Evolutionary conservation across 2,797 vertebrate species (phyloP), one percentile per base, ranked within the genome.

Genomic region (Orestias chungarensis): DNA sequence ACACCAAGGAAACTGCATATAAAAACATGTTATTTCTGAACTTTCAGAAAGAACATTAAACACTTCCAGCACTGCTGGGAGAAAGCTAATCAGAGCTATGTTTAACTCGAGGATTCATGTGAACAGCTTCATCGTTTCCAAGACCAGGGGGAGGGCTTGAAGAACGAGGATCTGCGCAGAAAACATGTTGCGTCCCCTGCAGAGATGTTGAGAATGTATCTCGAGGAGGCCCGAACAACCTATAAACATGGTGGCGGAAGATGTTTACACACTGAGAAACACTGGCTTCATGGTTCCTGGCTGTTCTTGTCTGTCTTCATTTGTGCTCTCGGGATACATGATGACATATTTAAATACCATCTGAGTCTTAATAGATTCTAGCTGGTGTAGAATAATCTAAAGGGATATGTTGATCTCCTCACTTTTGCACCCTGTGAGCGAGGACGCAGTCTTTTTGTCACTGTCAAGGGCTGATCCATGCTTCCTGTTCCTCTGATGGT

Each of bases 401-500:
- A 18, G 43, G 66, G 52, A 38, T 18, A 2, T 9, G 61, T 61
- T 40, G 23, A 4, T 49, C 44, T 65, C 5, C 70, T 64, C 0
- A 20, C 1, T 40, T 78, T 55, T 33, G 38, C 75, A 74, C 52
- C 76, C 42, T 78, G 76, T 43, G 40, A 79, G 35, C 23, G 29
- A 71, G 66, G 68, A 68, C 59, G 64, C 54, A 54, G 23, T 20
- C 77, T 57, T 73, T 71, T 73, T 68, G 52, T 65, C 33, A 14
- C 62, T 42, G 50, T 79, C 68, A 64, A 42, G 57, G 40, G 70
- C 66, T 77, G 75, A 76, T 78, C 57, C n/a, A 0, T 54, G 75
- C 78, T 75, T 86, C 83, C 71, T 77, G 71, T 78, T 69, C 15
- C 44, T 64, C 42, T 31, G 11, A 61, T 50, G 27, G 31, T n/a